Base-by-base conservation (phyloP, 2,113 vertebrate species). In the Protobothrops flavoviridis region DNA sequence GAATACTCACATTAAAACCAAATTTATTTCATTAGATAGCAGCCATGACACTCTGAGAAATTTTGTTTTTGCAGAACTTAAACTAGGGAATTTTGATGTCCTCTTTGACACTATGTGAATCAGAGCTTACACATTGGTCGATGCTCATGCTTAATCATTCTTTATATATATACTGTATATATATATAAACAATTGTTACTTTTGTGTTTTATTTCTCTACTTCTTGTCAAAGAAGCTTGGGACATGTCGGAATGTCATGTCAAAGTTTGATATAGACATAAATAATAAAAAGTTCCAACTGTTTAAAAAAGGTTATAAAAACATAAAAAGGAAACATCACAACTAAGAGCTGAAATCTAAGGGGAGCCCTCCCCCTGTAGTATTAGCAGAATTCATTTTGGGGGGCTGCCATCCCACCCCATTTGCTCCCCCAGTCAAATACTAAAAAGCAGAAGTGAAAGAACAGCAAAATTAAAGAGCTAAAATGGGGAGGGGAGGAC, bases 401-500 rank as follows among this genome's bases (percentile, higher is more conserved):
- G 21, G 10, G 6, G 11, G 50, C 4, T 85, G 55, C 43, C 52
- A 23, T 23, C 26, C 56, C 56, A 45, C 21, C 24, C 26, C 43
- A 45, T 2, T 59, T 15, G 15, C 1, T 17, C 52, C 59, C 26
- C 2, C 29, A 43, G 17, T 21, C 15, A 52, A n/a, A 23, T 13
- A 26, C 17, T 81, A 43, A 29, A 92, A 93, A 90, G 56, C 69
- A 85, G 69, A 90, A 90, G 89, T 87, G 56, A 59, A 74, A 88
- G 23, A 59, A 88, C 12, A 43, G 55, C n/a, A 88, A 64, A 53
- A 6, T 13, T 45, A 17, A 53, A 81, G 92, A 33, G 74, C n/a
- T 85, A 87, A 86, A 43, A 8, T 33, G 56, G 23, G 43, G 26
- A 29, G 13, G 9, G 23, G 24, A 21, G 59, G 43, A 6, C 20